These are phyloP conservation scores for Paracyclopina nana DNA, from an alignment of 1,140 invertebrate genomes.

Conservation along the genomic window DNA sequence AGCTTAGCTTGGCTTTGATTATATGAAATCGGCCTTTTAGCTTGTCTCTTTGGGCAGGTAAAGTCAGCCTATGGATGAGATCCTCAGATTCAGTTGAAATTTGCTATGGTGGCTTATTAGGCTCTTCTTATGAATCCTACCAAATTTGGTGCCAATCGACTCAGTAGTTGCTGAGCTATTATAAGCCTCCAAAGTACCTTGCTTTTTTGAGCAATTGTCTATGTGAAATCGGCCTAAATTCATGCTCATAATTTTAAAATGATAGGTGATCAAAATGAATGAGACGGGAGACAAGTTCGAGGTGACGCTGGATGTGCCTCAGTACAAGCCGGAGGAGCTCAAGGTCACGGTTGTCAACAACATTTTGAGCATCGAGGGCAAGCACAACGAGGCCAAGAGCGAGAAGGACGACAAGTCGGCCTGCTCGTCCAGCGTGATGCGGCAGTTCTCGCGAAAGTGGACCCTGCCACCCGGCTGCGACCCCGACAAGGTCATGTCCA, in stretches of 20 bases:
- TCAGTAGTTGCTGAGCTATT: too few relatives aligned
- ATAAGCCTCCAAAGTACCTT: too few relatives aligned
- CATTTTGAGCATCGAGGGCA: constrained; percentile 13
- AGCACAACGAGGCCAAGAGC: constrained; percentile 12
- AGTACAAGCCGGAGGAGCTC: constrained; percentile 17
- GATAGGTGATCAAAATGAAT: constrained; percentile 12
- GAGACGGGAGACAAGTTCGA: constrained; percentile 17
- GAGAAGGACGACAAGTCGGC: background rate
- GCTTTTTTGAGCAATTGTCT: too few relatives aligned
- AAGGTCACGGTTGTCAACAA: constrained; percentile 10
- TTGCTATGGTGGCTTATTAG: too few relatives aligned
- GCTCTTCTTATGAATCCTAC: too few relatives aligned
- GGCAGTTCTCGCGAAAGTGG: constrained; percentile 17
- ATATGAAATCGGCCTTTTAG: too few relatives aligned
- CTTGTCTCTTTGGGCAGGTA: too few relatives aligned
- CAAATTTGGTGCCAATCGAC: too few relatives aligned
- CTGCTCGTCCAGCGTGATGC: constrained; percentile 1
- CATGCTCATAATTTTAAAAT: too few relatives aligned
- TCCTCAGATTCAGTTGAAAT: background rate
- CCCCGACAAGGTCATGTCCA: constrained; percentile 3
- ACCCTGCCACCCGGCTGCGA: constrained; percentile 11
- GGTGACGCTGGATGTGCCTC: constrained; percentile 12
- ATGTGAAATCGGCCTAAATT: too few relatives aligned
- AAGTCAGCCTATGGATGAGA: too few relatives aligned
- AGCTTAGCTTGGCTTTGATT: too few relatives aligned